These are phyloP conservation scores for Formica exsecta DNA, from an alignment of 1,140 invertebrate genomes.

Conservation along the genomic window DNA sequence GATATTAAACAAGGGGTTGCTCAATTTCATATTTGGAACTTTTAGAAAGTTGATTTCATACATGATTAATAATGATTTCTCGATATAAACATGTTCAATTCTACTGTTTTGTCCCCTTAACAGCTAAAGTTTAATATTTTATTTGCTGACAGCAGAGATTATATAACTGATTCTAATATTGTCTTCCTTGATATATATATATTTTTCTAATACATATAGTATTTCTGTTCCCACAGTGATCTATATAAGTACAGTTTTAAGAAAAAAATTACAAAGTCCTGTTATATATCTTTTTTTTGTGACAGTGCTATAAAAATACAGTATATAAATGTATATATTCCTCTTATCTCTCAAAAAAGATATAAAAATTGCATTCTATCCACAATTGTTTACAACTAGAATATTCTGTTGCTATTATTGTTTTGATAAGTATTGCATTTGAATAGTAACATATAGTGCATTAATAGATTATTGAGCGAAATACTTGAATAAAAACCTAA, in stretches of 20 bases:
- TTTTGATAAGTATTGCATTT: background rate
- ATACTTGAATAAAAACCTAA: constrained; percentile 19
- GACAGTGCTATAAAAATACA: background rate
- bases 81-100: too few relatives aligned
- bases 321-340: background rate
- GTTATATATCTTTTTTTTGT: background rate
- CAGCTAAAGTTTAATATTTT: background rate
- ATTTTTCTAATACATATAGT: background rate
- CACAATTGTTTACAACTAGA: constrained; percentile 33
- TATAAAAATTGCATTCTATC: constrained; percentile 21
- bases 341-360: background rate
- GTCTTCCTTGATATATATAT: background rate
- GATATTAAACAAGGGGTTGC: constrained; percentile 14
- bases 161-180: background rate
- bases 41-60: background rate
- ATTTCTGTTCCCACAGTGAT: background rate
- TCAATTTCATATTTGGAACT: constrained; percentile 8
- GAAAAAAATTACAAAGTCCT: constrained; percentile 32
- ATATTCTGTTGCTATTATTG: background rate
- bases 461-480: constrained; percentile 38
- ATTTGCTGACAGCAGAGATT: background rate
- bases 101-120: background rate
- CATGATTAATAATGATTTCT: background rate
- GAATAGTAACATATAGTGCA: background rate
- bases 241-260: constrained; percentile 68